Percentiles rank a stretch among this genome's conserved stretches.
Conservation (phyloP, 2,113 vertebrate genomes). For the Hymenochirus boettgeri region DNA sequence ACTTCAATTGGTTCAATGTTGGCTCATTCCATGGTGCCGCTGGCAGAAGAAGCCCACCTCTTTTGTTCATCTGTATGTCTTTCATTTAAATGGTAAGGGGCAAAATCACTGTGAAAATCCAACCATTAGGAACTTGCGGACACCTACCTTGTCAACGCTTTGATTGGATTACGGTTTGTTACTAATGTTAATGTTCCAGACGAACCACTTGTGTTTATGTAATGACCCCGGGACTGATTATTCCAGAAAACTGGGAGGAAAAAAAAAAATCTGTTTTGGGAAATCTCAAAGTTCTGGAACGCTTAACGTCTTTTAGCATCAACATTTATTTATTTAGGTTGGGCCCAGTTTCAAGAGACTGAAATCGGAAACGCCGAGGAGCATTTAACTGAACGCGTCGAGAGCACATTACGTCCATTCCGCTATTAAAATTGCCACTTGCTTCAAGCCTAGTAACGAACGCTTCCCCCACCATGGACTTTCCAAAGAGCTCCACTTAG, state of each 20-base stretch:
- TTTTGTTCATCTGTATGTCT: no score
- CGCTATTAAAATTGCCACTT: slow-evolving; percentile 79
- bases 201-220: slow-evolving; percentile 71
- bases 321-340: slow-evolving; percentile 82
- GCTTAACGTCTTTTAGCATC: slow-evolving; percentile 77
- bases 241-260: slow-evolving; percentile 68
- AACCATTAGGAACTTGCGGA: slow-evolving; percentile 43
- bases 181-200: slow-evolving; percentile 66
- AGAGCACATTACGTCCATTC: slow-evolving; percentile 72
- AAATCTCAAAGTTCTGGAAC: slow-evolving; percentile 74
- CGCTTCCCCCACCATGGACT: slow-evolving; percentile 69
- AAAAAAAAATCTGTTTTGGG: slow-evolving; percentile 72
- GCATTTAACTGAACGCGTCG: slow-evolving; percentile 75
- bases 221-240: slow-evolving; percentile 74
- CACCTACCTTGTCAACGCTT: slow-evolving; percentile 52
- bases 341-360: slow-evolving; percentile 78
- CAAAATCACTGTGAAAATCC: background rate
- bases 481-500: slow-evolving; percentile 68
- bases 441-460: slow-evolving; percentile 78
- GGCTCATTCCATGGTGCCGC: no score
- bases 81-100: no score
- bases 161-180: slow-evolving; percentile 61
- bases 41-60: no score
- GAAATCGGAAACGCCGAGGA: slow-evolving; percentile 82
- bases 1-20: background rate